Percentiles rank a stretch among this genome's conserved stretches.
phyloP scores from a whole-genome alignment of 37 sponge, comb jelly and placozoan species.

The Cliona cf. orientalis region DNA sequence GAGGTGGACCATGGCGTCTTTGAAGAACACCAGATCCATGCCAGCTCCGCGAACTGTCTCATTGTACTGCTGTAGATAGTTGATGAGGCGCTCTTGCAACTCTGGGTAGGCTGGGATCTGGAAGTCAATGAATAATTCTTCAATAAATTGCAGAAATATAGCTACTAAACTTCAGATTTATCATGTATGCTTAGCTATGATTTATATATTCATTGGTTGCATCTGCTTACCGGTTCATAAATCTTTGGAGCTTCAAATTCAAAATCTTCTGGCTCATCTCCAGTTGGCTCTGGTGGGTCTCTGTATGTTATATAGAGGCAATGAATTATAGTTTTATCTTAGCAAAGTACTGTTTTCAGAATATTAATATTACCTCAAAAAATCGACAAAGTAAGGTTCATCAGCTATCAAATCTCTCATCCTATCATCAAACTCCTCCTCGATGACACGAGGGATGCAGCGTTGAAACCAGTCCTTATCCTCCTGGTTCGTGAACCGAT shows the following conservation, averaged over 20 bases:
- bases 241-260: constrained; percentile 97
- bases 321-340: not conserved
- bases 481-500: constrained; percentile 93
- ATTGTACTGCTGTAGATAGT: constrained; percentile 90
- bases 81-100: constrained; percentile 76
- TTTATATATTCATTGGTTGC: not conserved
- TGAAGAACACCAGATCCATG: constrained; percentile 99
- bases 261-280: constrained; percentile 95
- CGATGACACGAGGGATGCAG: constrained; percentile 46
- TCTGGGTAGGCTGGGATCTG: constrained; percentile 79
- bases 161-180: not conserved
- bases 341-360: not conserved
- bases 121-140: not conserved
- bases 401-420: constrained; percentile 53
- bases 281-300: constrained; percentile 96
- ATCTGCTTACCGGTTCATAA: constrained; percentile 86
- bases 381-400: constrained; percentile 99
- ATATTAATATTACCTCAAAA: constrained; percentile 70
- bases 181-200: not conserved
- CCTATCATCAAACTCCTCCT: constrained; percentile 76
- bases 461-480: constrained; percentile 95
- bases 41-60: constrained; percentile 97
- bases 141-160: not conserved
- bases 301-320: constrained; percentile 21
- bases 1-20: constrained; percentile 98